Base-by-base conservation (phyloP, 2,113 vertebrate genomes). In the Equus quagga region DNA sequence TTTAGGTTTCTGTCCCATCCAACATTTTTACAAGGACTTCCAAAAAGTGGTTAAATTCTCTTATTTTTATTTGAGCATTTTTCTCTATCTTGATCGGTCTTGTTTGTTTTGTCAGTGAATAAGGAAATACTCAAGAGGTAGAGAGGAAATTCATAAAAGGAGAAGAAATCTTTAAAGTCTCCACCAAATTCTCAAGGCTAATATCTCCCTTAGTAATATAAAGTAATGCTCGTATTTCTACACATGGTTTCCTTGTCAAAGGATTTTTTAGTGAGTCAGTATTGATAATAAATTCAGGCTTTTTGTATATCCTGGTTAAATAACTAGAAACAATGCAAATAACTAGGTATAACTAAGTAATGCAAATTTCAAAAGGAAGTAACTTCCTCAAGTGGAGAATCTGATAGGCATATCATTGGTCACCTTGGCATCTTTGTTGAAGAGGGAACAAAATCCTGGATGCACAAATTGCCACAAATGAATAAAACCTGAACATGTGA, bases 71-170 rank as follows among this genome's bases (percentile, higher is more conserved):
- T 79, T 80, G 13, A 44, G 1, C 14, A 69, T 49, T 67, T n/a
- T 4, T 78, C 11, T 58, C 24, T 80, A 26, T 72, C 46, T 80
- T 17, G 8, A 78, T 86, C 3, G 3, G 12, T 84, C 36, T 75
- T 80, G 2, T 95, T 84, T 76, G 31, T 69, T 78, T 76, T 89
- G 21, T 9, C 26, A n/a, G 41, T 69, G 17, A 78, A 58, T 62
- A 93, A 73, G 41, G 26, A 82, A 89, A 90, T 75, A 86, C 18
- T 91, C 36, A 44, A 96, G 15, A 72, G 26, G 1, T n/a, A 95
- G 28, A 17, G 1, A 86, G 18, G 41, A 84, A 75, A 80, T 4
- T 93, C 24, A 75, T 31, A 83, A 65, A 91, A 75, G 15, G 18
- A 70, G 24, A 65, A 62, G 60, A 44, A 69, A 18, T 33, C 11